phyloP scores from a whole-genome alignment of 2,797 vertebrate genomes.

The Gallinago nigripennis region DNA sequence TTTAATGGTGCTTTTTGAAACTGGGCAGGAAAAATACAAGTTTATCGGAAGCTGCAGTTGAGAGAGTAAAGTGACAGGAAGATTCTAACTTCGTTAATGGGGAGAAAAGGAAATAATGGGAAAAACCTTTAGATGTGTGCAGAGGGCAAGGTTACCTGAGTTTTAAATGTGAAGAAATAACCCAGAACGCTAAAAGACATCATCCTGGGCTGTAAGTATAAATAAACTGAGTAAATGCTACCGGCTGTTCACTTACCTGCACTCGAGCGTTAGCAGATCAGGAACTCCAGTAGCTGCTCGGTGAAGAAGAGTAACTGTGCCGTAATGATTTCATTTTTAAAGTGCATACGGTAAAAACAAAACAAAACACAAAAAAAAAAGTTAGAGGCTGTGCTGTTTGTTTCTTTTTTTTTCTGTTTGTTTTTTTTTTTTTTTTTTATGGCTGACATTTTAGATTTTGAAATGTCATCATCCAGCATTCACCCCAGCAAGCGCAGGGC shows the following conservation, averaged over 20 bases:
- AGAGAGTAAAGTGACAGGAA: not conserved
- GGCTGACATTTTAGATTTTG: slow-evolving; percentile 52
- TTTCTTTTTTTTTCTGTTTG: too few species aligned
- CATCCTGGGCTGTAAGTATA: not conserved
- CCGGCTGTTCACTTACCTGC: not conserved
- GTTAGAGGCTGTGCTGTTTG: not conserved
- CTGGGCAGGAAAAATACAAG: not conserved
- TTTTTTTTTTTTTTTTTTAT: not conserved
- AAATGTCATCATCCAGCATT: slow-evolving; percentile 53
- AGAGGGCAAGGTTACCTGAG: not conserved
- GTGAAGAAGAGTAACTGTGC: not conserved
- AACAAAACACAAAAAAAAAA: not conserved
- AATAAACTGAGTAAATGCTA: not conserved
- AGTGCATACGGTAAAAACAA: not conserved
- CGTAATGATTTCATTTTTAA: not conserved
- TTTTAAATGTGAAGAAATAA: not conserved
- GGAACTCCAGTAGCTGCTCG: not conserved
- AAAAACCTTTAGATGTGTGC: not conserved
- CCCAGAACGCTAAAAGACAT: not conserved
- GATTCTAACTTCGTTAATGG: not conserved
- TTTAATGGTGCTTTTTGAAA: slow-evolving; percentile 47
- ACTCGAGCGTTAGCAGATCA: not conserved
- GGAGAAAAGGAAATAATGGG: not conserved
- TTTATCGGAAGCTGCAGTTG: not conserved
- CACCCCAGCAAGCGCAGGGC: not conserved